Evolutionary conservation across 92 coral and sea anemone genomes (phyloP).

Genomic region (Parazoanthus darwini): DNA sequence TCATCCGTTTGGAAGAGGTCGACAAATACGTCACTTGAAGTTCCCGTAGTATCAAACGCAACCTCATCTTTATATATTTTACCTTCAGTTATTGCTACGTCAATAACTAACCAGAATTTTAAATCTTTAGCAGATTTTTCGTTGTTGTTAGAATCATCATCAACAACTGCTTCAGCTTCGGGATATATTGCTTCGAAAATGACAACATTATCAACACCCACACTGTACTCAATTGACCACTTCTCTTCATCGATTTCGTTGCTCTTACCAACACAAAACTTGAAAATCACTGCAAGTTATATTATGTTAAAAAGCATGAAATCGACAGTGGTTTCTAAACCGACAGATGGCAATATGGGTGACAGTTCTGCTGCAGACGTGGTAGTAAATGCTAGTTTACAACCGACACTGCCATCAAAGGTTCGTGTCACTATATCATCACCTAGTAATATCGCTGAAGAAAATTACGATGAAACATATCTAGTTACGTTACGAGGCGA

Average conservation of each 20-base stretch:
- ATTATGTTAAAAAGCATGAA: background rate
- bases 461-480: constrained; percentile 41
- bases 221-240: background rate
- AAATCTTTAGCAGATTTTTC: background rate
- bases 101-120: background rate
- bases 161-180: background rate
- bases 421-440: background rate
- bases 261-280: background rate
- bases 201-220: constrained; percentile 18
- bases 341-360: background rate
- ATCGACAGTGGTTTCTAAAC: background rate
- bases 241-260: constrained; percentile 10
- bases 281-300: background rate
- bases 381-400: background rate
- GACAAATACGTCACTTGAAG: background rate
- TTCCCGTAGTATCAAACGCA: background rate
- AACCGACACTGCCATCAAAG: background rate
- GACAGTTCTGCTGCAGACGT: background rate
- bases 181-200: background rate
- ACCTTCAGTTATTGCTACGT: background rate
- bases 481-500: constrained; percentile 57
- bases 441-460: constrained; percentile 5
- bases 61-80: background rate
- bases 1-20: background rate
- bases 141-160: background rate